Base-by-base conservation (phyloP, 1,140 invertebrate species). In the Telenomus remus region DNA sequence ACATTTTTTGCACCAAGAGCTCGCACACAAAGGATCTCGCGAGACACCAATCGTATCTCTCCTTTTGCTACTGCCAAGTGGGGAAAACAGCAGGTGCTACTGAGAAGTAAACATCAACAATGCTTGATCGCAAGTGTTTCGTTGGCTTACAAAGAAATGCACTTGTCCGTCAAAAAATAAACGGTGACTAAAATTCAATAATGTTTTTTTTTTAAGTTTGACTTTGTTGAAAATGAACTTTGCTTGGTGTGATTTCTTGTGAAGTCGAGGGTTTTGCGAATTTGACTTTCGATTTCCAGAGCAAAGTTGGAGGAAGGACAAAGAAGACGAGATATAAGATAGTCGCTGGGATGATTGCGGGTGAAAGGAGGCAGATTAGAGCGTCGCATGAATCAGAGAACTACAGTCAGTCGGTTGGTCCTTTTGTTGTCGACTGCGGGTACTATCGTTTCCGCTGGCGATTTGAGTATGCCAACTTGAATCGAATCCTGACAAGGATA, bases 401-500 rank as follows among this genome's bases (percentile, higher is more conserved):
- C 48, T 65, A 48, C 43, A 42, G 61, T 65, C 49, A 53, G 51
- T 54, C 42, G 19, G 19, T 53, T 33, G 37, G 37, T 42, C 12
- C 44, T 53, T 66, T 66, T 66, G 54, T 57, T 53, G 64, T 46
- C 55, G 27, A 51, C 54, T 59, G 64, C 55, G 48, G 55, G 64
- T 33, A 68, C 64, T 68, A 68, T 68, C 64, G 57, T 68, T 51
- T 59, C 48, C 55, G 13, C 42, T 14, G 48, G 54, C 55, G 55
- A 68, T 53, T 53, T 44, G 54, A 53, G 42, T 55, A 46, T 35
- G 63, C 46, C 63, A 16, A 57, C 53, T 57, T 46, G 39, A 66
- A 59, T 68, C 64, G 64, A 68, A 51, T 59, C 64, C 39, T 53
- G 48, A 53, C 39, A 53, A 53, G 55, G 65, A 69, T 69, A 59